Evolutionary conservation across 2,797 vertebrate genomes (phyloP), one percentile per base, ranked within the genome.

Genomic region (Otolemur crassicaudatus): DNA sequence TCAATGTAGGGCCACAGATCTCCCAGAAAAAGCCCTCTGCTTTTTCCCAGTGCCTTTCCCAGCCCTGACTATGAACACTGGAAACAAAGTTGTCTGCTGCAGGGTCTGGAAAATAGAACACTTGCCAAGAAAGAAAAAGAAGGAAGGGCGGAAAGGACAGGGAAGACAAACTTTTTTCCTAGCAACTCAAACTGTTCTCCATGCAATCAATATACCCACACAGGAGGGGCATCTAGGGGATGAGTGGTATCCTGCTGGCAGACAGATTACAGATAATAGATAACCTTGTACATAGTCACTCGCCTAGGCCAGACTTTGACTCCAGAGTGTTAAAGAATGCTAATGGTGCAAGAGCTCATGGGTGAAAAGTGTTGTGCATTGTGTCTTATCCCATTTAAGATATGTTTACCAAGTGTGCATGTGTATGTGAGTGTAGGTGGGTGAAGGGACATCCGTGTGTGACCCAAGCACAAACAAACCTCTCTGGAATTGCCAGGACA

Each of bases 351-450:
- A 25, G 22, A 22, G 31, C 13, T 2, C 10, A 14, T 12, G 14
- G 8, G 27, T 5, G 56, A 23, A 2, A 31, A 11, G 60, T 19
- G 69, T 70, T 8, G 16, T 7, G 2, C 34, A 0, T 5, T 3
- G 34, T 40, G 23, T 72, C 84, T 20, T 37, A 34, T 4, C n/a
- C 27, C 29, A 22, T 12, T n/a, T 1, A 16, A 61, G 65, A 49
- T 9, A 2, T 6, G 31, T 46, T 37, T 49, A 11, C 14, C 2
- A 20, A 75, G 23, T 27, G 20, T 17, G 10, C 40, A 40, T 65
- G 58, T 19, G 49, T 22, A 13, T 7, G 17, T 5, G 58, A 16
- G 69, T 22, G 61, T 29, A 11, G 31, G 72, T 20, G n/a, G 81
- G 86, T 17, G 19, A 14, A 34, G 8, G 77, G 72, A 43, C n/a